Evolutionary conservation across 1,140 invertebrate genomes (phyloP).

Genomic region (Hycleus phaleratus): DNA sequence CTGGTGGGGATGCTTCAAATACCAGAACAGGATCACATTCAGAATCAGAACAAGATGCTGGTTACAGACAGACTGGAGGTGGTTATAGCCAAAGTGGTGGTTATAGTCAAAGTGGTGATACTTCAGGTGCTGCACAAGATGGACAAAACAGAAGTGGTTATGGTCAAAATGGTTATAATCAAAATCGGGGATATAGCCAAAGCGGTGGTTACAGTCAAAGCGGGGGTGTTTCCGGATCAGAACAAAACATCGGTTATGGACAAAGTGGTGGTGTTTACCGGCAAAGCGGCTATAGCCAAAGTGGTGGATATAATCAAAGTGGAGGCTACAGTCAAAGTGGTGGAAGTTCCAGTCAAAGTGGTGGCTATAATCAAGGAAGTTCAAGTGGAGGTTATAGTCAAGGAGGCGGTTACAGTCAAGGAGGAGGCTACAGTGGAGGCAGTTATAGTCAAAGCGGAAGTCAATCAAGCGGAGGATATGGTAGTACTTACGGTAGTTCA

Average conservation of each 20-base stretch:
- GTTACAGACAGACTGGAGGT: neutral
- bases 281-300: neutral
- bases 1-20: too few species aligned
- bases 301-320: neutral
- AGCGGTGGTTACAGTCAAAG: neutral
- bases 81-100: neutral
- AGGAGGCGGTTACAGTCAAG: neutral
- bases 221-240: neutral
- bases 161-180: neutral
- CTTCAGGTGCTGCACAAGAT: neutral
- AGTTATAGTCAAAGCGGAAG: neutral
- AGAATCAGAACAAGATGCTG: neutral
- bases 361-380: neutral
- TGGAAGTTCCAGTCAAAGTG: neutral
- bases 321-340: neutral
- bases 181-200: neutral
- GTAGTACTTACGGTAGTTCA: constrained; percentile 1
- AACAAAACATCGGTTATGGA: neutral
- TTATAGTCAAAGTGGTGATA: neutral
- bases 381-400: neutral
- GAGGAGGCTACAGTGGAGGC: neutral
- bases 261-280: neutral
- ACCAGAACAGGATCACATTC: neutral
- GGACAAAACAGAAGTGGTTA: neutral
- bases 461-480: neutral